Evolutionary conservation across 2,888 invertebrate genomes (phyloP), one percentile per base, ranked within the genome.

Genomic region (Perithous albicinctus): DNA sequence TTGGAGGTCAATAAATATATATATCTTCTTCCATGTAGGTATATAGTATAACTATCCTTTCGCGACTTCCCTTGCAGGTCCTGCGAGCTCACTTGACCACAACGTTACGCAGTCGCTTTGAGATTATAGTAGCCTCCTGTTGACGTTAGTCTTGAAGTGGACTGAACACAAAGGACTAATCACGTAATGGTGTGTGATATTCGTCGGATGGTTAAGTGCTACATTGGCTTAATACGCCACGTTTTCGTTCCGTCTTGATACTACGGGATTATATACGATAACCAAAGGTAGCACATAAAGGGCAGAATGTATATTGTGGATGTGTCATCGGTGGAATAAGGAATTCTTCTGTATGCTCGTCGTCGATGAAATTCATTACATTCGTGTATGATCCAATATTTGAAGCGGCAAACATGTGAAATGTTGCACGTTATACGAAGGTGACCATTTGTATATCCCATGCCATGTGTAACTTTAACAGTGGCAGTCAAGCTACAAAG

Each of bases 111-210:
- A 38, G 35, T 23, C 4, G 23, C 35, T 35, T 54, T 23, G 35
- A 8, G 78, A 74, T 75, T 80, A 73, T 63, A 61, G 61, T 54
- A 46, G 61, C 69, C 61, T 80, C 81, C 84, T 80, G 83, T 84
- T 85, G 77, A 87, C 82, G 78, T 64, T 75, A 73, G 67, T 81
- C 83, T 56, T 7, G 83, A 84, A 77, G 78, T 81, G 72, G 72
- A 29, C 82, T 74, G 84, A 85, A 86, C 75, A 85, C 75, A 81
- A 41, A 61, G 78, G 78, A 74, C 80, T 86, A 86, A 87, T 88
- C 84, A 83, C 80, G 78, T 85, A 87, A 87, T 87, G 82, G 85
- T 78, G 78, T 63, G 80, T 81, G 81, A 80, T 18, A 12, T 15
- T 61, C 59, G 32, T 8, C 23, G 7, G n/a, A 15, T 48, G 43